Evolutionary conservation across 2,113 vertebrate species (phyloP), one percentile per base, ranked within the genome.

Genomic region (Cyrtonyx montezumae): DNA sequence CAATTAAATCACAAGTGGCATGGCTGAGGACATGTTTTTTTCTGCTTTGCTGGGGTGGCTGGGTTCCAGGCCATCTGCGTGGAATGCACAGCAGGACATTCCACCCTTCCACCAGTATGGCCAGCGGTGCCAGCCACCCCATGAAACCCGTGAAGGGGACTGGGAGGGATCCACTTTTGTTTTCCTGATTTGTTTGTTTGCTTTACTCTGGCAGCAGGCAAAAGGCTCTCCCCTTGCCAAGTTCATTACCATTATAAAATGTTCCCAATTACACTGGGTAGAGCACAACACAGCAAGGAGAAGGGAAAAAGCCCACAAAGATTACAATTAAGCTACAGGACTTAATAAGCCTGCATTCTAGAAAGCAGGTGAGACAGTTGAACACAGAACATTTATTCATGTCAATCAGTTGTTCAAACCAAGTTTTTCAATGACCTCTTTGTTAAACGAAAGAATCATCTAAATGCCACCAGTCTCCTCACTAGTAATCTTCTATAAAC

Each of bases 171-270:
- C 81, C 56, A 42, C 95, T 95, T 95, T 96, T 96, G 96, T 97
- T 94, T 95, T 77, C 90, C 67, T 92, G 93, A 94, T 97, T 97
- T 97, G 95, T 95, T 96, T 96, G 92, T 94, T 94, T 95, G 91
- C 92, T 97, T 93, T 94, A 87, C 71, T 84, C 88, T 94, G 96
- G 94, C 97, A 97, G 88, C 89, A 94, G 46, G 93, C 95, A 95
- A 88, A 91, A 51, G 30, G 62, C 69, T 91, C 67, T 66, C 30
- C 83, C 86, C 91, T 86, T 96, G 97, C 97, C 95, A 97, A 96
- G 86, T 78, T 97, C 96, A 96, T 96, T 96, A 96, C 91, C 81
- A 95, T 81, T 94, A 84, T 92, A 88, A 96, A 96, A 93, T 69
- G 88, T 96, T 95, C 96, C 94, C 63, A 95, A 71, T 94, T 95